phyloP scores from a whole-genome alignment of 1,140 invertebrate species.

The Nephila pilipes region DNA sequence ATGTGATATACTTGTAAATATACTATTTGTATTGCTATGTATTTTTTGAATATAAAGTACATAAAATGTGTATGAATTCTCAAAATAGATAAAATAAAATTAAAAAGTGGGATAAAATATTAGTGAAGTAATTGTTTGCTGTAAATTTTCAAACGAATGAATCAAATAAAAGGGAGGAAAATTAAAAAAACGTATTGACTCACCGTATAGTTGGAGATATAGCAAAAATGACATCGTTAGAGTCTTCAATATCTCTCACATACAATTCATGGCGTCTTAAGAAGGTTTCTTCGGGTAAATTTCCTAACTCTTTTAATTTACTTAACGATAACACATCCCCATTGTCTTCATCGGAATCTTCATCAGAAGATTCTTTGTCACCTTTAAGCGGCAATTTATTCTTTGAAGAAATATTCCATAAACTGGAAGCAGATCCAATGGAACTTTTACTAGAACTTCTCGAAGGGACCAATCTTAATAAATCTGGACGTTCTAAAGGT shows the following conservation, averaged over 20 bases:
- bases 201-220: conserved; percentile 68
- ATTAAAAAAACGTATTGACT: neutral
- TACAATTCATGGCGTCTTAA: conserved; percentile 57
- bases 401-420: neutral
- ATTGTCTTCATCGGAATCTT: conserved; percentile 43
- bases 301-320: neutral
- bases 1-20: too few relatives aligned
- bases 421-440: neutral
- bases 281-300: conserved; percentile 58
- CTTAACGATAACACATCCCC: neutral
- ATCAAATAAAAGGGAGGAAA: too few relatives aligned
- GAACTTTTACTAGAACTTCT: neutral
- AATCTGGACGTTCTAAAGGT: neutral
- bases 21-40: too few relatives aligned
- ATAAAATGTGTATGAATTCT: too few relatives aligned
- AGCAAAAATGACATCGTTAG: conserved; percentile 59
- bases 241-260: conserved; percentile 65
- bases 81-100: too few relatives aligned
- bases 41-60: too few relatives aligned
- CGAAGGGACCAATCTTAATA: neutral
- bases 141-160: too few relatives aligned
- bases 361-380: neutral
- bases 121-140: too few relatives aligned
- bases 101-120: too few relatives aligned
- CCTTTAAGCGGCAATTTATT: neutral